Conservation (phyloP, 2,888 invertebrate species). For the Dolichopus griseipennis region DNA sequence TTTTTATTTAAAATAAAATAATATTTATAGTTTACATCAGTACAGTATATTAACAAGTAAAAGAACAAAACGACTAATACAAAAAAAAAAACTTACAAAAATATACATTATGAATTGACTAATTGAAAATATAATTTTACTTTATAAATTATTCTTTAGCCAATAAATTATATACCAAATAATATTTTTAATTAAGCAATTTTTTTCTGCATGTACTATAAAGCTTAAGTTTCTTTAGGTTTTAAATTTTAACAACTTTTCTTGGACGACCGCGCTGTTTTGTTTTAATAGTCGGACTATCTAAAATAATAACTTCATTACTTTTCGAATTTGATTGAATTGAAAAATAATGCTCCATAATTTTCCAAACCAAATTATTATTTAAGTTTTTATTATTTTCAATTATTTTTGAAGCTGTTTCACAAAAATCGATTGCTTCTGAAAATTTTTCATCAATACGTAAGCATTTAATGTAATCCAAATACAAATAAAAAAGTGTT, state of each 20-base stretch:
- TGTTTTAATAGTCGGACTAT: neutral
- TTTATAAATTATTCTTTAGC: too few species aligned
- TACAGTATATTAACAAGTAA: too few species aligned
- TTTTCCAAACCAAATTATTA: neutral
- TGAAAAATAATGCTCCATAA: neutral
- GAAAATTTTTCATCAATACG: conserved; percentile 27
- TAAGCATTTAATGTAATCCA: conserved; percentile 33
- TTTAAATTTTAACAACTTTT: neutral
- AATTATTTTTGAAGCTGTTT: conserved; percentile 17
- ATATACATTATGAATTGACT: too few species aligned
- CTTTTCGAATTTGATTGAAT: neutral
- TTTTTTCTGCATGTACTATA: too few species aligned
- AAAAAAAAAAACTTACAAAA: too few species aligned
- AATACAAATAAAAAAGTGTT: conserved; percentile 20
- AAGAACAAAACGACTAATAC: too few species aligned
- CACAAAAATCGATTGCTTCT: conserved; percentile 25
- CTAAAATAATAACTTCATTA: neutral
- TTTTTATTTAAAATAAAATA: too few species aligned
- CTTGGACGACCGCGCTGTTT: neutral
- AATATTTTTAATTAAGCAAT: too few species aligned
- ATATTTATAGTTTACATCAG: too few species aligned
- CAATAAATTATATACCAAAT: too few species aligned
- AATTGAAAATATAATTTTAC: too few species aligned
- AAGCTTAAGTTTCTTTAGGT: too few species aligned
- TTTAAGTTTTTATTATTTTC: conserved; percentile 14